Evolutionary conservation across 2,113 vertebrate species (phyloP), one percentile per base, ranked within the genome.

Genomic region (Paramisgurnus dabryanus): DNA sequence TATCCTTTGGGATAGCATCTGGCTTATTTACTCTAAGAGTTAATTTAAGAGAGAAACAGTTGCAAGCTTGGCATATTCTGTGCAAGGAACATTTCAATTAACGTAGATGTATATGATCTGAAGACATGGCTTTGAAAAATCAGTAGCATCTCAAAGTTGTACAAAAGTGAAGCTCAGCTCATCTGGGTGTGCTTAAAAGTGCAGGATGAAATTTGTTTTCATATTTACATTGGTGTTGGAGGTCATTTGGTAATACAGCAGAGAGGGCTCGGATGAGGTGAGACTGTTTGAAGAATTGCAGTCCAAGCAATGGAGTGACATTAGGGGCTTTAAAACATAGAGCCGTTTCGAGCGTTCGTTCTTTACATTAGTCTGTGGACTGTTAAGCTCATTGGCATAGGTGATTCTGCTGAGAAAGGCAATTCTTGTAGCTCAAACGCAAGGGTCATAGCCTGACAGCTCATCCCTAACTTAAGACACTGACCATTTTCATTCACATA

Each of bases 381-480:
- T 45, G 47, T 41, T n/a, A 40, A 15, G n/a, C 1, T 53, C 13
- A 8, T 15, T 18, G 57, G 64, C 17, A 10, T 49, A 12, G 15
- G 6, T 7, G 27, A 80, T 90, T 91, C 72, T 91, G 90, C 89
- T 90, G 90, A 91, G 69, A 77, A 67, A 67, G 69, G 87, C 90
- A 86, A 81, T 90, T 91, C 85, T 66, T 84, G 78, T 78, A 81
- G 58, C 67, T 82, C 80, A 87, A 83, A 87, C 81, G 82, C 84
- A 78, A 86, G 90, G 90, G 90, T 92, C 91, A 91, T 82, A 47
- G 82, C 80, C 80, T 87, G 80, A 86, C 89, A 85, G 74, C 61
- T 67, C 47, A 58, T 22, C 50, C 53, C 72, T 58, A 63, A 69
- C 53, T 76, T 61, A 6, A 10, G 61, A 55, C 58, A 63, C 39